Evolutionary conservation across 2,888 invertebrate species (phyloP), one percentile per base, ranked within the genome.

Genomic region (Chorisops tibialis): DNA sequence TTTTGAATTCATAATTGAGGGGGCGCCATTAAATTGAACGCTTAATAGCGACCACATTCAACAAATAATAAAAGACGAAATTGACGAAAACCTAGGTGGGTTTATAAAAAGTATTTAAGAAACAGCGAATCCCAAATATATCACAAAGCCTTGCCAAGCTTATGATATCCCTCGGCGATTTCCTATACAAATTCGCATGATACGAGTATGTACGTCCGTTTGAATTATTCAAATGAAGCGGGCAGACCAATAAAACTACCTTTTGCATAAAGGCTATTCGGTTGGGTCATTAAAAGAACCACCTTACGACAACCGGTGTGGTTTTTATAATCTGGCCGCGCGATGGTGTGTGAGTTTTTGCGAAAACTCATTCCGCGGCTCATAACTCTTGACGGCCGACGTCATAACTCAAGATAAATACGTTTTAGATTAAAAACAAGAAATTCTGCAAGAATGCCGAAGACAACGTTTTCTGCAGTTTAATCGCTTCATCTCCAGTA

Each of bases 1-100:
- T 45, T 61, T 62, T 64, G 64, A 64, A 64, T 64, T 59, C 64
- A 59, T 62, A 64, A 64, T 64, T 59, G 52, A 56, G 56, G 35
- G 30, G 35, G 45, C 56, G 56, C 56, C 56, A 56, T 56, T 41
- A 54, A 39, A 39, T 54, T 22, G 41, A 19, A 43, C 30, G 43
- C 30, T 43, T 30, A 56, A 22, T 30, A 9, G 30, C 5, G 5
- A 30, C 30, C 30, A 30, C 9, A 9, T 7, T 30, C 9, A n/a
- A 30, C 5, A 30, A 30, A 30, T 30, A 30, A 30, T 1, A 30
- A 30, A 30, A 30, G 9, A 30, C 30, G 30, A 30, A 30, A 30
- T 9, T 9, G 30, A 7, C n/a, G n/a, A 9, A 30, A 2, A 30
- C 30, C 2, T 7, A 30, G 30, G 30, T 30, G 30, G 45, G 45